A percentile compares a stretch with the other conserved stretches of the same genome.
Conservation (phyloP, 1,140 invertebrate species). For the Cydia splendana region DNA sequence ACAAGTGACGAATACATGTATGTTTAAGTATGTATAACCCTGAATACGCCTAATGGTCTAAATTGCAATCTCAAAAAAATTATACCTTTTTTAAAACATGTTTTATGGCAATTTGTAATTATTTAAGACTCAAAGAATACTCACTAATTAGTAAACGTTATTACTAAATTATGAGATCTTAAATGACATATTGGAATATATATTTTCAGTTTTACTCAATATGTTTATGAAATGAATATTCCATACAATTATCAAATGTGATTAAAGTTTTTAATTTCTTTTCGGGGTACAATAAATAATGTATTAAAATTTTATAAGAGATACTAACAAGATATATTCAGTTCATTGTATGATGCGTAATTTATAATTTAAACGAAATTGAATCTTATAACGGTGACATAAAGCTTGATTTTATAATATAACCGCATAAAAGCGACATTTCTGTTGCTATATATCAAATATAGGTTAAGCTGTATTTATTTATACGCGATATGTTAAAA, state of each 20-base stretch:
- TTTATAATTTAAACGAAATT: neutral
- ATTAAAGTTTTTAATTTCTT: no score
- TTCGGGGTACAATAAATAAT: no score
- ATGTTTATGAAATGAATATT: neutral
- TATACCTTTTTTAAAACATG: neutral
- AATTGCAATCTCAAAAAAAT: neutral
- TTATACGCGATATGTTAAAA: slow-evolving; percentile 27
- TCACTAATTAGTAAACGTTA: neutral
- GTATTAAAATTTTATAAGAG: no score
- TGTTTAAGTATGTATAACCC: neutral
- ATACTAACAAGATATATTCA: no score
- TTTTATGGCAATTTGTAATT: neutral
- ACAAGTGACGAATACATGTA: neutral
- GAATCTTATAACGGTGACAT: slow-evolving; percentile 6
- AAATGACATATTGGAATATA: neutral
- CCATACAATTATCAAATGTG: neutral
- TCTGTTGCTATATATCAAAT: slow-evolving; percentile 14
- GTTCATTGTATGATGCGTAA: no score
- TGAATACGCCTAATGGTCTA: neutral
- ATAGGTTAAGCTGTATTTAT: slow-evolving; percentile 26
- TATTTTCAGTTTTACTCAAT: neutral
- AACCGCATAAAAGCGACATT: neutral
- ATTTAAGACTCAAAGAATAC: neutral
- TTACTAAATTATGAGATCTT: neutral
- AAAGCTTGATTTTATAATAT: neutral